These are phyloP conservation scores for Tillus elongatus DNA, from an alignment of 2,888 invertebrate species.

Conservation along the genomic window DNA sequence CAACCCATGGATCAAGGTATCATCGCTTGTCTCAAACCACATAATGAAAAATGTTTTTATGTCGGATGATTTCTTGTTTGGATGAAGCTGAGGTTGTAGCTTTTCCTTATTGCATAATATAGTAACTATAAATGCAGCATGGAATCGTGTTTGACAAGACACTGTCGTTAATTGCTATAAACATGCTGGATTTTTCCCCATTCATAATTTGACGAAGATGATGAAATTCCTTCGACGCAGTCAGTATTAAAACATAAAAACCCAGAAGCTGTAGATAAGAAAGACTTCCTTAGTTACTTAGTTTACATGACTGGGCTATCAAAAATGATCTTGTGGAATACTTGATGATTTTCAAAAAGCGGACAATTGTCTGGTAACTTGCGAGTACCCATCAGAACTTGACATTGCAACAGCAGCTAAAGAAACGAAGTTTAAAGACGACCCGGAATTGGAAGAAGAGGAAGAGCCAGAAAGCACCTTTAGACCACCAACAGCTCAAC, in stretches of 20 bases:
- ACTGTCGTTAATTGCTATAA: slow-evolving; percentile 9
- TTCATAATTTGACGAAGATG: slow-evolving; percentile 8
- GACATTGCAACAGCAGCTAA: not conserved
- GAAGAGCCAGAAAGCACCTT: slow-evolving; percentile 7
- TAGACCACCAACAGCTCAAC: slow-evolving; percentile 8
- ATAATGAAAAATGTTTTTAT: not conserved
- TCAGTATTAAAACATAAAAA: slow-evolving; percentile 4
- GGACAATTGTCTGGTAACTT: not conserved
- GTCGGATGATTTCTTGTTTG: slow-evolving; percentile 1
- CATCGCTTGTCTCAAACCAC: slow-evolving; percentile 2
- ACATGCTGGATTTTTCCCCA: slow-evolving; percentile 7
- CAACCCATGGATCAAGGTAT: slow-evolving; percentile 4
- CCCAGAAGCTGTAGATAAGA: not conserved
- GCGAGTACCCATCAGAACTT: not conserved
- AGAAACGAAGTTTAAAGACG: slow-evolving; percentile 6
- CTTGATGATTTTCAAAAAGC: not conserved
- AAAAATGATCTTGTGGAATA: not conserved
- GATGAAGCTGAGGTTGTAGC: not conserved
- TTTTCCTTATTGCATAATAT: slow-evolving; percentile 3
- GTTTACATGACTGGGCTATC: slow-evolving; percentile 5
- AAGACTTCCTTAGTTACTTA: slow-evolving; percentile 2
- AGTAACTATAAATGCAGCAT: slow-evolving; percentile 6
- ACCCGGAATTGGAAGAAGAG: slow-evolving; percentile 7
- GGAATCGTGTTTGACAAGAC: slow-evolving; percentile 9
- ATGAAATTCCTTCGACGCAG: slow-evolving; percentile 11